These are phyloP conservation scores for Orthosia gothica DNA, from an alignment of 2,888 invertebrate species.

Conservation along the genomic window DNA sequence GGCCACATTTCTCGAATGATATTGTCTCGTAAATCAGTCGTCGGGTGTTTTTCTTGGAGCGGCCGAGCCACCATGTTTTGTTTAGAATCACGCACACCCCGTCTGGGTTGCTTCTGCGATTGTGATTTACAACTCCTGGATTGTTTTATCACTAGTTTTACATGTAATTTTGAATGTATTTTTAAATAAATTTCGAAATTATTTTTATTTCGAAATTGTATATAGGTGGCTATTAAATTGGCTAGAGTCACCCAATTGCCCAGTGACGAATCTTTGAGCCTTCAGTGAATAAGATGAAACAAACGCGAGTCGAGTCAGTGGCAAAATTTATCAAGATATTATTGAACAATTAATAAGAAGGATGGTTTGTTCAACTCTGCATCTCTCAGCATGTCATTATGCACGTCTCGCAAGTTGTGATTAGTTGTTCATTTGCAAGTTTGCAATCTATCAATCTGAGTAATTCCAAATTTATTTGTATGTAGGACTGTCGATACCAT, in stretches of 20 bases:
- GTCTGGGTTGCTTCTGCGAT: conserved; percentile 82
- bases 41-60: conserved; percentile 90
- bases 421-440: neutral
- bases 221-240: conserved; percentile 12
- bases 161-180: conserved; percentile 73
- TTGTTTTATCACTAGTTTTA: conserved; percentile 79
- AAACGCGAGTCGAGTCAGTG: neutral
- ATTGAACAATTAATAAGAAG: conserved; percentile 10
- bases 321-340: neutral
- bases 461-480: neutral
- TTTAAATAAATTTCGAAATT: conserved; percentile 60
- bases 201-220: conserved; percentile 38
- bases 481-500: no score
- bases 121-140: conserved; percentile 87
- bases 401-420: neutral
- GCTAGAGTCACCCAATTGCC: neutral
- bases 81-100: conserved; percentile 90
- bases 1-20: conserved; percentile 89
- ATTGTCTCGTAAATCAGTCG: conserved; percentile 90
- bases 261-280: neutral
- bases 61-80: conserved; percentile 86
- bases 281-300: neutral
- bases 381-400: conserved; percentile 1
- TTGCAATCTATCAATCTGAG: neutral
- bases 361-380: conserved; percentile 23